A percentile compares a stretch with the other conserved stretches of the same genome.
Evolutionary conservation across 2,113 vertebrate genomes (phyloP).

Genomic region (Regulus satrapa): DNA sequence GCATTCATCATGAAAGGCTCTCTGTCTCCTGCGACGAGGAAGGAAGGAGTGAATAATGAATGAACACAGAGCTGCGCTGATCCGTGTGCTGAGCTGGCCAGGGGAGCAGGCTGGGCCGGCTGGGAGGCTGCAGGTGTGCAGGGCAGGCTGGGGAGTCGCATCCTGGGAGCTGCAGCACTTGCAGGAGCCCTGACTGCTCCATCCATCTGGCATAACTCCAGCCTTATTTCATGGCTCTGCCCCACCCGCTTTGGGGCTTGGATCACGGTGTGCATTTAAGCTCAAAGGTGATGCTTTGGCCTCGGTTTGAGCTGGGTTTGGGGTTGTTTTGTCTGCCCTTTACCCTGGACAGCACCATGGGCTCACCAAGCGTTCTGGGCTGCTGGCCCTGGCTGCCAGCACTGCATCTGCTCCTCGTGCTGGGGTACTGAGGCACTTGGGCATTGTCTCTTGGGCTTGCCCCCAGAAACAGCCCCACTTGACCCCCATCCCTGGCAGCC

Average conservation of each 20-base stretch:
- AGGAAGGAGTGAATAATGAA: conserved; percentile 43
- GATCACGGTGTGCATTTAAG: not conserved
- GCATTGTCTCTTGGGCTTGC: not conserved
- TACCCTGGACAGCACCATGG: accelerated
- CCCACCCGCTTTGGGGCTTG: not conserved
- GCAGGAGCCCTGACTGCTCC: not conserved
- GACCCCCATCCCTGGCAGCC: not conserved
- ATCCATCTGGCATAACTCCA: not conserved
- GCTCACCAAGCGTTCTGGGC: not conserved
- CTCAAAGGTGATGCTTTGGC: not conserved
- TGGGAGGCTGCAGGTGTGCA: not conserved
- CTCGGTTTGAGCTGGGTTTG: not conserved
- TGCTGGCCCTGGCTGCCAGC: not conserved
- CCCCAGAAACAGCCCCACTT: not conserved
- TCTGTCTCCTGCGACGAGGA: conserved; percentile 1
- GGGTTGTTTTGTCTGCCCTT: not conserved
- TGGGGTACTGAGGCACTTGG: not conserved
- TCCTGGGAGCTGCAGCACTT: not conserved
- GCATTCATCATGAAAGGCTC: conserved; percentile 33
- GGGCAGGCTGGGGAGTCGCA: not conserved
- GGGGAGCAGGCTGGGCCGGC: not conserved
- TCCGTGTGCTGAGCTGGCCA: not conserved
- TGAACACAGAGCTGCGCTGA: not conserved
- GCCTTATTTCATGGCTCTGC: not conserved
- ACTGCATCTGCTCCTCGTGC: not conserved